Conservation (phyloP, 2,888 invertebrate genomes). For the Ryuthela nishihirai region DNA sequence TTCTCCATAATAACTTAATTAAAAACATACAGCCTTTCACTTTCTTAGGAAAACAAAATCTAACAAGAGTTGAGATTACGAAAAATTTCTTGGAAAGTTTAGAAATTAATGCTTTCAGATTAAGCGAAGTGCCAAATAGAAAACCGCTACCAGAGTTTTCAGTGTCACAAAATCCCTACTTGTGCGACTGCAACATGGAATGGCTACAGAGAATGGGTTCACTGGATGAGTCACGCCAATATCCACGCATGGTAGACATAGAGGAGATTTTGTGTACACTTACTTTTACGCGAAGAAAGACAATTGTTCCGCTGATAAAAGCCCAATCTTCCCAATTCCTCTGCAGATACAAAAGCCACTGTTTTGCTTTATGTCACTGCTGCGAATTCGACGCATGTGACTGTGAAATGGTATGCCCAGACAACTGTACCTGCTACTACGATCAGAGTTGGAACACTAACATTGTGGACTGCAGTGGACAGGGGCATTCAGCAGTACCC, state of each 20-base stretch:
- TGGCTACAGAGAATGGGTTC: conserved; percentile 66
- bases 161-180: conserved; percentile 51
- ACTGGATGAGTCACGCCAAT: conserved; percentile 71
- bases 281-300: conserved; percentile 51
- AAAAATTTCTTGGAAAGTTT: conserved; percentile 86
- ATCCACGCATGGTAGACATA: conserved; percentile 76
- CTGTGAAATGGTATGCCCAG: conserved; percentile 87
- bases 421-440: conserved; percentile 82
- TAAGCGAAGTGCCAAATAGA: conserved; percentile 72
- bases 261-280: conserved; percentile 77
- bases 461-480: conserved; percentile 74
- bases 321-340: conserved; percentile 59
- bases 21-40: conserved; percentile 80
- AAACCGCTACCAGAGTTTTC: conserved; percentile 45
- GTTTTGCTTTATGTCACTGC: conserved; percentile 81
- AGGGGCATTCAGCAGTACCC: conserved; percentile 56
- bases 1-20: conserved; percentile 82
- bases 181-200: conserved; percentile 86
- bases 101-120: conserved; percentile 80
- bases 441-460: conserved; percentile 82
- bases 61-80: conserved; percentile 85
- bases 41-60: conserved; percentile 80
- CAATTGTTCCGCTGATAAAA: conserved; percentile 27
- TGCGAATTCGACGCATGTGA: conserved; percentile 90
- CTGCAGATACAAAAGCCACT: conserved; percentile 78